Base-by-base conservation (phyloP, 2,113 vertebrate species). In the Tauraco erythrolophus region DNA sequence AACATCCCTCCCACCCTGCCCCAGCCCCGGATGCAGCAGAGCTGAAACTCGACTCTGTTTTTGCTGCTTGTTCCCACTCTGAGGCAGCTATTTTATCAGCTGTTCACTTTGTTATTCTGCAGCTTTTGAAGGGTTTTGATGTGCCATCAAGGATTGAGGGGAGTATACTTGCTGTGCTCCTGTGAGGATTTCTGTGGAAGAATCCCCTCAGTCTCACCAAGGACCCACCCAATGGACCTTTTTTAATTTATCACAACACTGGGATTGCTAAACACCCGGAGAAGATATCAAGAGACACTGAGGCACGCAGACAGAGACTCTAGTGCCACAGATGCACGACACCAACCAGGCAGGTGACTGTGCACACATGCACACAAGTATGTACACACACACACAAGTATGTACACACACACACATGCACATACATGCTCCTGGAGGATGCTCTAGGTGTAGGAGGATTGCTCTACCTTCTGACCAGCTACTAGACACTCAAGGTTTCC, bases 21-120 rank as follows among this genome's bases (percentile, higher is more conserved):
- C 54, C 70, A 31, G 22, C 39, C 41, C 48, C 5, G 2, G 37
- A 50, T 14, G 57, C n/a, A 19, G 54, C 31, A 0, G 23, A 66
- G 84, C 71, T 77, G 83, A 94, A 96, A 96, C 43, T 37, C 0
- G 39, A 84, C 74, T 51, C 86, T 86, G 84, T 28, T 94, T 91
- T 84, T 39, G 76, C 65, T 31, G 46, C 80, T 48, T 24, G 56
- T n/a, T 78, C 89, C 69, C 84, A 10, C 65, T 87, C 80, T 0
- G 5, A 37, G 68, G n/a, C 75, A 37, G 48, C 14, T 93, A 75
- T 96, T 96, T 94, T 83, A 87, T 88, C 96, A 92, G 95, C 86
- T 96, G 93, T 30, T 66, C 83, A 33, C 76, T 45, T 37, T 9
- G 58, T 39, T 68, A 23, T 61, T 65, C 86, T 4, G 70, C 66